Conservation (phyloP, 2,888 invertebrate species). For the Megastigmus dorsalis region DNA sequence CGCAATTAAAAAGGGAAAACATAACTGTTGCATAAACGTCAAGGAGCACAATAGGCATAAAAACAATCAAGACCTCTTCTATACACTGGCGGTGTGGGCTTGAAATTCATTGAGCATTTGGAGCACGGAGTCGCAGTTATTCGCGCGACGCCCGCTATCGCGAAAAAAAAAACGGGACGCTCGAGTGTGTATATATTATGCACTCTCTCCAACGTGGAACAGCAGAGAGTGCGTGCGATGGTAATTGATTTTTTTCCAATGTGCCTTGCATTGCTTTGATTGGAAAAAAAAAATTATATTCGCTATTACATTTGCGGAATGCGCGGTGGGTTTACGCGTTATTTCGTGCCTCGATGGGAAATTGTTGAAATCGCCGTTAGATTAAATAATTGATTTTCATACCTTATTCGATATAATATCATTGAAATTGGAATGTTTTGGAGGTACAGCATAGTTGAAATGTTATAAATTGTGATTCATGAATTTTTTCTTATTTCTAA, state of each 20-base stretch:
- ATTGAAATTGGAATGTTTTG: too few species aligned
- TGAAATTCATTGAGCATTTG: constrained; percentile 45
- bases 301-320: neutral
- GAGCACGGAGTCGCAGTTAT: constrained; percentile 44
- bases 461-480: too few species aligned
- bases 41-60: neutral
- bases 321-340: too few species aligned
- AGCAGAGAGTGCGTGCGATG: neutral
- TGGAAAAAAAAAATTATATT: neutral
- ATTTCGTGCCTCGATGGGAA: too few species aligned
- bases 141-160: constrained; percentile 17
- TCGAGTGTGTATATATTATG: neutral
- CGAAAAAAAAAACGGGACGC: constrained; percentile 27
- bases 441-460: too few species aligned
- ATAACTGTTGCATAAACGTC: neutral
- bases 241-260: constrained; percentile 28
- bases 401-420: too few species aligned
- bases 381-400: too few species aligned
- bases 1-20: neutral
- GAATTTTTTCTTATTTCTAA: too few species aligned
- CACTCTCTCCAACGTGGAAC: too few species aligned
- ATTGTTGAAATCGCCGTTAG: too few species aligned
- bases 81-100: constrained; percentile 8
- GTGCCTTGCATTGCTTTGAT: neutral
- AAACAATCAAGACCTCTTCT: constrained; percentile 38